Evolutionary conservation across 2,888 invertebrate genomes (phyloP).

Genomic region (Globia sparganii): DNA sequence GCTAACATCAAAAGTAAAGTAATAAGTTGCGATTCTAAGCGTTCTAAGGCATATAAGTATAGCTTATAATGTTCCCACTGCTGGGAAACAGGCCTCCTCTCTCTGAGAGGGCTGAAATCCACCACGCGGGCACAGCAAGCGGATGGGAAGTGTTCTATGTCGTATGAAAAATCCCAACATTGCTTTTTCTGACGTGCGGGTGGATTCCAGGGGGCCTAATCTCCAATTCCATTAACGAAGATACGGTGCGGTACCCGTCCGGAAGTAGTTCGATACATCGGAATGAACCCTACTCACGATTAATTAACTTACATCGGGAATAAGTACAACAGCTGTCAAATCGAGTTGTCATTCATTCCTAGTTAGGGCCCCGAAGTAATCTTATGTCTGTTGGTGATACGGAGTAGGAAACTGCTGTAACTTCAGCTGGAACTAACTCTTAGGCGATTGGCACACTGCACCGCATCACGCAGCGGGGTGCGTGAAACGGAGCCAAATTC

Average conservation of each 20-base stretch:
- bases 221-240: neutral
- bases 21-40: neutral
- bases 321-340: no score
- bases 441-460: no score
- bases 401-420: no score
- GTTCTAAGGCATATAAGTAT: neutral
- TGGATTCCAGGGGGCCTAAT: neutral
- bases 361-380: no score
- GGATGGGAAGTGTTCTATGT: neutral
- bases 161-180: neutral
- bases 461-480: no score
- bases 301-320: neutral
- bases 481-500: no score
- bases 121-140: neutral
- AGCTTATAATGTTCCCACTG: neutral
- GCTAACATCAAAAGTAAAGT: neutral
- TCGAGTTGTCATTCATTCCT: no score
- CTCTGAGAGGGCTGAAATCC: neutral
- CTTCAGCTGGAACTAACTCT: no score
- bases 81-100: neutral
- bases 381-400: no score
- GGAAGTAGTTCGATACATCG: neutral
- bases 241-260: neutral
- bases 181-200: neutral
- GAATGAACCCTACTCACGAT: neutral